phyloP scores from a whole-genome alignment of 2,113 vertebrate species.

The Passer montanus region DNA sequence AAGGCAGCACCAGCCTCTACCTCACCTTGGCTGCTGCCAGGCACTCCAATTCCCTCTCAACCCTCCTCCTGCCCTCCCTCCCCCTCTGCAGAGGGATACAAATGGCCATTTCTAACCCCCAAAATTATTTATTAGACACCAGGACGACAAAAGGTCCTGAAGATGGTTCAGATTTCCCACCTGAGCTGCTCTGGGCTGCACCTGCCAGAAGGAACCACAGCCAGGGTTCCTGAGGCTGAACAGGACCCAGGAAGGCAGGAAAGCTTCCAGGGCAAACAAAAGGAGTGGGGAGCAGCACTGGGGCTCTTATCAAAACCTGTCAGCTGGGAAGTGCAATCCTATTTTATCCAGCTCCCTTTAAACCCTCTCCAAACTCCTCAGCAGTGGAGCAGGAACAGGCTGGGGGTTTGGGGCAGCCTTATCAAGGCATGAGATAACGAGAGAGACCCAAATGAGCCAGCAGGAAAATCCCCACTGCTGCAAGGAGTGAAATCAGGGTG shows the following conservation, averaged over 20 bases:
- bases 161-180: accelerated
- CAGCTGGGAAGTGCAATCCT: background rate
- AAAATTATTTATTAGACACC: background rate
- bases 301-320: slow-evolving; percentile 48
- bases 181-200: background rate
- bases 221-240: background rate
- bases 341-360: slow-evolving; percentile 14
- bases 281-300: background rate
- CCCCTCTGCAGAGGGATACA: background rate
- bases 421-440: background rate
- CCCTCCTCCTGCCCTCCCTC: accelerated
- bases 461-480: background rate
- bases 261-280: background rate
- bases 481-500: background rate
- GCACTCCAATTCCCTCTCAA: background rate
- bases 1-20: accelerated
- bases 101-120: background rate
- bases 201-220: background rate
- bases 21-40: background rate
- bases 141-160: background rate
- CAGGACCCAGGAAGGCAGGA: background rate
- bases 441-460: background rate
- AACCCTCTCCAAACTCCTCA: background rate
- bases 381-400: accelerated
- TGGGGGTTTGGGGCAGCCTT: background rate